phyloP scores from a whole-genome alignment of 2,113 vertebrate species.

The Galemys pyrenaicus region DNA sequence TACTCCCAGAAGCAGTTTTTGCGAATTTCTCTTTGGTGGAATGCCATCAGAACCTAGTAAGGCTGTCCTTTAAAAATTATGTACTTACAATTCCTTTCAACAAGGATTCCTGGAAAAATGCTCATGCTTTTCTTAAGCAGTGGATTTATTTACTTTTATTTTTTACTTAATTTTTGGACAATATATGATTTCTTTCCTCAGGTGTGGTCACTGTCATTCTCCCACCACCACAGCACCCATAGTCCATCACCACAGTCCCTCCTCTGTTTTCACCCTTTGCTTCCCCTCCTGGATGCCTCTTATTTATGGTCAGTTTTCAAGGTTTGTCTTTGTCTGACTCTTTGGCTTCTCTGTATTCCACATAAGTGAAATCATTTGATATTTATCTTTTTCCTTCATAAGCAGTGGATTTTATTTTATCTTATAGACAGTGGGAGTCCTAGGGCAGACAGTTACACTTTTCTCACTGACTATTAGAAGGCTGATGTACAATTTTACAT shows the following conservation, averaged over 20 bases:
- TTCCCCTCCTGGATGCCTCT: too few relatives aligned
- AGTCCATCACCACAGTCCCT: too few relatives aligned
- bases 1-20: background rate
- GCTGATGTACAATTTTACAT: background rate
- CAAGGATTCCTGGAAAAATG: constrained; percentile 3
- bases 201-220: too few relatives aligned
- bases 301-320: too few relatives aligned
- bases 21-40: background rate
- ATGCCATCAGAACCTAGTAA: background rate
- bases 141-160: background rate
- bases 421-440: background rate
- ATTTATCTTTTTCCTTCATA: too few relatives aligned
- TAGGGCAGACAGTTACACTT: background rate
- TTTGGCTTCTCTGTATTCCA: too few relatives aligned
- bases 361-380: too few relatives aligned
- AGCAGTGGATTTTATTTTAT: background rate
- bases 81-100: background rate
- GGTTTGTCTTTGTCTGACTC: too few relatives aligned
- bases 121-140: background rate
- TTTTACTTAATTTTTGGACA: background rate
- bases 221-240: too few relatives aligned
- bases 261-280: too few relatives aligned
- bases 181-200: too few relatives aligned
- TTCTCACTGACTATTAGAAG: background rate
- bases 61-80: background rate